Conservation (phyloP, 2,797 vertebrate species). For the Buceros bicornis region DNA sequence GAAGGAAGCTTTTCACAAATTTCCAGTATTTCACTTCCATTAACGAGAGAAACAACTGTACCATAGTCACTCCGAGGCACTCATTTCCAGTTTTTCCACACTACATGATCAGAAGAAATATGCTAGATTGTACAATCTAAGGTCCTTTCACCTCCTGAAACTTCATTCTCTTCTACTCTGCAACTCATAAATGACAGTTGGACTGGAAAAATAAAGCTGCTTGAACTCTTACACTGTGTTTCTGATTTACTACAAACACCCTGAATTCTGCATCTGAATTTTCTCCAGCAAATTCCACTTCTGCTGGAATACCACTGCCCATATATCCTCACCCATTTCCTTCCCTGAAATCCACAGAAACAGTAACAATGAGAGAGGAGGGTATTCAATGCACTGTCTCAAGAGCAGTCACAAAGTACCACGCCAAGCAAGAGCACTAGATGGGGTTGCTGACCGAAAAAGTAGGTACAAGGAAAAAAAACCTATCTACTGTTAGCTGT, state of each 20-base stretch:
- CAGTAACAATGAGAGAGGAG: accelerated
- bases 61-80: neutral
- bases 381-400: neutral
- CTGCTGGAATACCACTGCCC: neutral
- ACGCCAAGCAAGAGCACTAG: neutral
- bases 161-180: neutral
- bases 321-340: neutral
- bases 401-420: neutral
- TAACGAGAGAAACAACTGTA: neutral
- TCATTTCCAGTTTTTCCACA: neutral
- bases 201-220: neutral
- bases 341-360: neutral
- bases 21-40: neutral
- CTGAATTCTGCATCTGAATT: neutral
- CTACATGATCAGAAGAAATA: neutral
- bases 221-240: neutral
- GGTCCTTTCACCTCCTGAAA: neutral
- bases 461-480: neutral
- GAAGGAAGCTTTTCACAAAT: neutral
- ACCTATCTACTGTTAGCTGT: neutral
- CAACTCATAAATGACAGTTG: neutral
- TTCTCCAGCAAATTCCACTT: neutral
- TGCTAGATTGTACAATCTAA: neutral
- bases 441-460: neutral
- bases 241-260: neutral